Base-by-base conservation (phyloP, 2,888 invertebrate genomes). In the Lasioglossum figueresi region DNA sequence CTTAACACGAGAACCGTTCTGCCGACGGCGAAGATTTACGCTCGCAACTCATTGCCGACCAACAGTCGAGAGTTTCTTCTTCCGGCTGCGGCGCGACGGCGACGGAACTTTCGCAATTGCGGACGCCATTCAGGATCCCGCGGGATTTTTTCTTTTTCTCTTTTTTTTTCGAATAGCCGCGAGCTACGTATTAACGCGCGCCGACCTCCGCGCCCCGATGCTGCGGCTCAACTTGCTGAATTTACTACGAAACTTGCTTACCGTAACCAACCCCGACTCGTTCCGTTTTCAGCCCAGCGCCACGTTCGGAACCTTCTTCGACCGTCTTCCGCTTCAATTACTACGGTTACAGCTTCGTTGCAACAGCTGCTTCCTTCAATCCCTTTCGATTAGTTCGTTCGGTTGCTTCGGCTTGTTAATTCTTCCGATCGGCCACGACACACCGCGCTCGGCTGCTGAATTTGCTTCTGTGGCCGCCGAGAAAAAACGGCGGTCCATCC, bases 221-320 rank as follows among this genome's bases (percentile, higher is more conserved):
- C 89, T 80, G 86, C 79, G 82, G 88, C 86, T 88, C 88, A 89
- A 92, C 90, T 92, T 90, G 85, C 79, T 82, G 87, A 91, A 92
- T 92, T 92, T 92, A 92, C 90, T 89, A 89, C 87, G 82, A 91
- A 92, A 92, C 92, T 92, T 92, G 88, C 88, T 88, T 87, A 89
- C 85, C 87, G 88, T 92, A 90, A 88, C 89, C 86, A 86, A 88
- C 88, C 86, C 73, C 74, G 45, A 48, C 74, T 74, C 71, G 68
- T 82, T 82, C 76, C 78, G 79, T 85, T 84, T 88, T 85, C 84
- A 87, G 78, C 79, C 73, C 80, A 68, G 74, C 79, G 71, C 52
- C 75, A 45, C 66, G 82, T 84, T 88, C 83, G 76, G 79, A n/a
- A 77, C 31, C 31, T 45, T n/a, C 76, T 71, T 63, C 79, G 16